Base-by-base conservation (phyloP, 2,797 vertebrate genomes). In the Danio tinwini region DNA sequence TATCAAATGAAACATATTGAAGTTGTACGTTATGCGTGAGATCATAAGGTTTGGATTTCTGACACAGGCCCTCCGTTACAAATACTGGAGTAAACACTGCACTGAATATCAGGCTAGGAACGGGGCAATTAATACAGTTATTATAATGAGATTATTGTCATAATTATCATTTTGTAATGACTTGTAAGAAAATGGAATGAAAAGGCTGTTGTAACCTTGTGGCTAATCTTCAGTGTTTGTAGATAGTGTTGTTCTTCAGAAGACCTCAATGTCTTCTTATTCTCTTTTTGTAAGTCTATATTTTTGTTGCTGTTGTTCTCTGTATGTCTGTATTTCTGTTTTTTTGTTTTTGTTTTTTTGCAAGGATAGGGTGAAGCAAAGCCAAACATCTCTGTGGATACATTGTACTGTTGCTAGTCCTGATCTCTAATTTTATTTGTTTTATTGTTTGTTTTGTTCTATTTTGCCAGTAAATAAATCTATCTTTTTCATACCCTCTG, bases 381-480 rank as follows among this genome's bases (percentile, higher is more conserved):
- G 91, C 85, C 86, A 90, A 88, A 90, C 90, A 84, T 87, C 88
- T 90, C 89, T 90, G 88, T 92, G 92, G 91, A 92, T 87, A 90
- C 88, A 88, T 91, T 89, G 89, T 92, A 84, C 91, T 87, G 91
- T 92, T 88, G 90, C 92, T 92, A 89, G 92, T 92, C 90, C 88
- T 88, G 89, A 90, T 90, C 88, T 86, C 84, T 90, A 80, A 75
- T 88, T 91, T 85, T 88, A 77, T 84, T 86, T 81, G 82, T 86
- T 86, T 84, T 84, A 77, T 85, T 79, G 85, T 86, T 87, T 89
- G 84, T 90, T 90, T 91, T 89, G 89, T 91, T 93, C 93, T 96
- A 95, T 94, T 97, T 97, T 97, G 96, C 95, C 96, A 97, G 98
- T 96, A 95, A 98, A 99, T 98, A 97, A 99, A 98, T 96, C 94